Evolutionary conservation across 2,797 vertebrate species (phyloP).

Genomic region (Clarias laeviceps): DNA sequence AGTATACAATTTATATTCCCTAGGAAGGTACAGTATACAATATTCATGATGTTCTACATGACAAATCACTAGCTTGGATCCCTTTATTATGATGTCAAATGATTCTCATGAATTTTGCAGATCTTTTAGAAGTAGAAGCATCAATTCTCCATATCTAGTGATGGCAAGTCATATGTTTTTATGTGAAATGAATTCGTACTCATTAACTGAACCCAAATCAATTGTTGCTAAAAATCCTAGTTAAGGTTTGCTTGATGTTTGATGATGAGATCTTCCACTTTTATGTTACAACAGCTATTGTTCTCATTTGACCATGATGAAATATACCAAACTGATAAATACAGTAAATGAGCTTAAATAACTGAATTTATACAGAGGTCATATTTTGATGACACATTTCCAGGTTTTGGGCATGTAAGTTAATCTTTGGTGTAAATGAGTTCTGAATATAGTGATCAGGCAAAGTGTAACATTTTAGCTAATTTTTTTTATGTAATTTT

Average conservation of each 20-base stretch:
- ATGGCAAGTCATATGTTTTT: neutral
- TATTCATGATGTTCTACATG: neutral
- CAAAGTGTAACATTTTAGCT: neutral
- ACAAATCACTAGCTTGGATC: neutral
- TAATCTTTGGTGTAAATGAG: neutral
- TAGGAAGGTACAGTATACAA: neutral
- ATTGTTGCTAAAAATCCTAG: neutral
- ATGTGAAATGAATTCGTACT: neutral
- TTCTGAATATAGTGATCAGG: neutral
- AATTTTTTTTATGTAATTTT: no score
- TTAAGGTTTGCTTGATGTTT: neutral
- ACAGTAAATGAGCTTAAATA: neutral
- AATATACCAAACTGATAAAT: neutral
- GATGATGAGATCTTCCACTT: neutral
- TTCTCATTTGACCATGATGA: neutral
- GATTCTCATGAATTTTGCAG: neutral
- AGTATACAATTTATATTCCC: neutral
- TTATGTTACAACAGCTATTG: neutral
- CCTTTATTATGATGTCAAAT: neutral
- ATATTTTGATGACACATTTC: neutral
- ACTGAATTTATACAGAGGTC: neutral
- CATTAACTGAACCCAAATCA: conserved; percentile 7
- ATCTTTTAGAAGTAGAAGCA: neutral
- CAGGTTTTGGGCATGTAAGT: neutral
- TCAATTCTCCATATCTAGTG: neutral